Conservation (phyloP, 2,888 invertebrate genomes). For the Idaea biselata region DNA sequence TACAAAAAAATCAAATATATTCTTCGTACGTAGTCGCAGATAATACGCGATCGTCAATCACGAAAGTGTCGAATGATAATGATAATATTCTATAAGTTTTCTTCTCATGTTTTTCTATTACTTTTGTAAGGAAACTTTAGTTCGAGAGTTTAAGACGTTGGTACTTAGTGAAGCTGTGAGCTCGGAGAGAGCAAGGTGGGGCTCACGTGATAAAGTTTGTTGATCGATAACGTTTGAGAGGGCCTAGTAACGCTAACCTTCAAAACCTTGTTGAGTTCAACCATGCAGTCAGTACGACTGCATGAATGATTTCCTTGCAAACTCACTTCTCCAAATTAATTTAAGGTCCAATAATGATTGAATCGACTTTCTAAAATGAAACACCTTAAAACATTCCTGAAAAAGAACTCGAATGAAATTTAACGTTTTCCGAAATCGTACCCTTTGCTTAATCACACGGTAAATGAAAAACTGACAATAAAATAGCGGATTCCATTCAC, state of each 20-base stretch:
- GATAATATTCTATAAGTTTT: conserved; percentile 1
- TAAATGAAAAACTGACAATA: conserved; percentile 28
- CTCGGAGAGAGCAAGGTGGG: not conserved
- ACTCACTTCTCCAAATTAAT: not conserved
- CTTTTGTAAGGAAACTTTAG: not conserved
- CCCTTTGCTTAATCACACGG: conserved; percentile 24
- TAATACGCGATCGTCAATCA: not conserved
- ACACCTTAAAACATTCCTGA: not conserved
- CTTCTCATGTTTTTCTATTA: conserved; percentile 5
- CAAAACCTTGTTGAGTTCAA: too few species aligned
- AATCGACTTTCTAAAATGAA: not conserved
- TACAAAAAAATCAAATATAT: too few species aligned
- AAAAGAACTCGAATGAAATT: not conserved
- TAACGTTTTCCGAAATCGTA: conserved; percentile 8
- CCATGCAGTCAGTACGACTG: too few species aligned
- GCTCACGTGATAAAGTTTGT: not conserved
- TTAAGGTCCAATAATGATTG: not conserved
- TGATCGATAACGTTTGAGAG: not conserved
- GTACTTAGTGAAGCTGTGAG: not conserved
- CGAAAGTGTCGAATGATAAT: not conserved
- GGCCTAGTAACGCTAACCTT: not conserved
- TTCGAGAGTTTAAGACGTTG: not conserved
- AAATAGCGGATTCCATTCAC: conserved; percentile 33
- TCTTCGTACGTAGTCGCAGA: too few species aligned
- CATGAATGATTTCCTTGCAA: too few species aligned